These are phyloP conservation scores for Cerastis leucographa DNA, from an alignment of 2,888 invertebrate genomes.

Conservation along the genomic window DNA sequence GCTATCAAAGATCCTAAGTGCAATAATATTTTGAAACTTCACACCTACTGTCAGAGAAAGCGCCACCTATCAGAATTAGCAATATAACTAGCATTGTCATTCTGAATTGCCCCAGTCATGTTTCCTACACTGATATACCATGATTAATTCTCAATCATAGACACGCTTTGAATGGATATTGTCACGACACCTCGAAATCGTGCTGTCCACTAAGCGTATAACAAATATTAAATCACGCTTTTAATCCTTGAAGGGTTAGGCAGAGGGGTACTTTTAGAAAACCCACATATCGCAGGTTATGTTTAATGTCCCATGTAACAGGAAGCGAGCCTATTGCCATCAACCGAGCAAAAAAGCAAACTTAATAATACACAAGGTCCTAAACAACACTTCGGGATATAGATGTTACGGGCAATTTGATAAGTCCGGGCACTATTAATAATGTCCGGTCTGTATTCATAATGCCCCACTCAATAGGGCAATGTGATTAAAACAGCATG, in stretches of 20 bases:
- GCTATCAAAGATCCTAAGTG: neutral
- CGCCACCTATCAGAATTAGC: constrained; percentile 15
- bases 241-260: neutral
- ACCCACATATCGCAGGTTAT: neutral
- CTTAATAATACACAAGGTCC: neutral
- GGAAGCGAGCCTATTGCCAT: neutral
- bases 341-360: neutral
- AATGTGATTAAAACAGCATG: no score
- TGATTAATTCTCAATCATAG: constrained; percentile 46
- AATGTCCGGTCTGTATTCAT: no score
- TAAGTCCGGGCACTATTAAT: no score
- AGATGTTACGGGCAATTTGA: no score
- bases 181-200: constrained; percentile 48
- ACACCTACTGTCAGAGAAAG: constrained; percentile 21
- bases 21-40: constrained; percentile 7
- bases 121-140: constrained; percentile 26
- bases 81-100: constrained; percentile 18
- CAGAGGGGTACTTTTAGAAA: neutral
- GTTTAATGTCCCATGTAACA: neutral
- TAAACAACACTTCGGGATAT: constrained; percentile 30
- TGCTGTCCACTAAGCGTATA: constrained; percentile 24
- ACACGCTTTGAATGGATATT: constrained; percentile 32
- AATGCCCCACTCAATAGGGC: no score
- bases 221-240: neutral
- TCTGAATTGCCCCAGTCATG: constrained; percentile 27